phyloP scores from a whole-genome alignment of 2,797 vertebrate genomes.

The Urosaurus nigricauda region DNA sequence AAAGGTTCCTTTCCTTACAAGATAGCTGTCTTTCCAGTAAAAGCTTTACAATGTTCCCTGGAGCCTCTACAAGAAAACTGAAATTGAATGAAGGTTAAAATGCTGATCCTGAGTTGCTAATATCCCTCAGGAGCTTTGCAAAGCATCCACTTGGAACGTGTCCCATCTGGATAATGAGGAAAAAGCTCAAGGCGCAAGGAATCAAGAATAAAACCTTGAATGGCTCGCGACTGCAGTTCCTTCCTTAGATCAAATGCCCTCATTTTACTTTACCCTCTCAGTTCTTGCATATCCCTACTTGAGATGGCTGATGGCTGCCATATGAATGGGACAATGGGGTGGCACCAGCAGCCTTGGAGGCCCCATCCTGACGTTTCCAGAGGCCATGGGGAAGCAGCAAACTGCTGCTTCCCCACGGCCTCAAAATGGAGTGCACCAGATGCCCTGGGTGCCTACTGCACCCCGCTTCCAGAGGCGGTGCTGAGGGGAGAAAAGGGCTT shows the following conservation, averaged over 20 bases:
- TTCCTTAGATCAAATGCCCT: accelerated
- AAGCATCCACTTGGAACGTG: constrained; percentile 54
- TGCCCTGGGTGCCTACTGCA: too few relatives aligned
- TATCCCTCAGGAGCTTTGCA: constrained; percentile 57
- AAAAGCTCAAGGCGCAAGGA: background rate
- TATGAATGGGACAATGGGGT: background rate
- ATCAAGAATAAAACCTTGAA: constrained; percentile 44
- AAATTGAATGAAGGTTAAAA: constrained; percentile 66
- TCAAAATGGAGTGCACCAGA: too few relatives aligned
- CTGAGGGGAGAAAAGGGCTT: too few relatives aligned
- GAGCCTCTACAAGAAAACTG: constrained; percentile 41
- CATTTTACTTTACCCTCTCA: background rate
- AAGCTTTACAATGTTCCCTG: constrained; percentile 52
- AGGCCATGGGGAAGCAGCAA: too few relatives aligned
- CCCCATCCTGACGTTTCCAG: too few relatives aligned
- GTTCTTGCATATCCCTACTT: background rate
- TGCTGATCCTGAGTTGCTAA: constrained; percentile 60
- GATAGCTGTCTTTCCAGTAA: constrained; percentile 31
- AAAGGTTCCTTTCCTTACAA: background rate
- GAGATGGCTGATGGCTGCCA: too few relatives aligned
- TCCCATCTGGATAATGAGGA: constrained; percentile 63
- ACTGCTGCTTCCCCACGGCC: too few relatives aligned
- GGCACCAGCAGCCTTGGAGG: too few relatives aligned
- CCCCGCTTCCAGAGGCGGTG: too few relatives aligned
- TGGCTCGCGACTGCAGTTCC: constrained; percentile 24